Evolutionary conservation across 2,888 invertebrate genomes (phyloP), one percentile per base, ranked within the genome.

Genomic region (Pachymerium ferrugineum): DNA sequence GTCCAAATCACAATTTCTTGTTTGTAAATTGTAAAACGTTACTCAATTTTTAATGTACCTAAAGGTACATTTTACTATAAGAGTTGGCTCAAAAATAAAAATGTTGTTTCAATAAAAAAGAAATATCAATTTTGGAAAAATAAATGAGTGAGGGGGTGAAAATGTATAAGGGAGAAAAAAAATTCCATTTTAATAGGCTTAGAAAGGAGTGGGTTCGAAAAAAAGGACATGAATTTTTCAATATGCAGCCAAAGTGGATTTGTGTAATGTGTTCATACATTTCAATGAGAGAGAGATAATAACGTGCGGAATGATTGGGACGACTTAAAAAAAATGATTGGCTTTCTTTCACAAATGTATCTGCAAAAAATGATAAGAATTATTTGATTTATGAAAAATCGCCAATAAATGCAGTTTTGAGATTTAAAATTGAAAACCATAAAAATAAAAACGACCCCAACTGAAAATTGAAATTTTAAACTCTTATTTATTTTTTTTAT

Each of bases 211-310:
- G 62, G n/a, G 47, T 22, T 54, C 30, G 67, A 67, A 73, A n/a
- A n/a, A 54, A 73, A 62, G 28, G 38, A 73, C 73, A 73, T 73
- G 73, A 73, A 73, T 73, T 73, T 73, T 73, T 73, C 73, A 73
- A 54, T 73, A 73, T 73, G 62, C 73, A 73, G 73, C 54, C 73
- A 73, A 73, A 73, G 73, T 73, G 73, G 73, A 73, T 73, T 73
- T 73, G 54, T 73, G 73, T 73, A 73, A 73, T 73, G 73, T 67
- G 62, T 73, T 73, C 73, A 73, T 73, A 67, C 73, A 73, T 73
- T 67, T 73, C 62, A 73, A 73, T 73, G 73, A 73, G 73, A 62
- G 70, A 29, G 33, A 33, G 35, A 54, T 54, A 54, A 54, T 54
- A 54, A 54, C 47, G 47, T 22, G 19, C 22, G 47, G 47, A 54